Conservation (phyloP, 1,140 invertebrate species). For the Papilio polytes region DNA sequence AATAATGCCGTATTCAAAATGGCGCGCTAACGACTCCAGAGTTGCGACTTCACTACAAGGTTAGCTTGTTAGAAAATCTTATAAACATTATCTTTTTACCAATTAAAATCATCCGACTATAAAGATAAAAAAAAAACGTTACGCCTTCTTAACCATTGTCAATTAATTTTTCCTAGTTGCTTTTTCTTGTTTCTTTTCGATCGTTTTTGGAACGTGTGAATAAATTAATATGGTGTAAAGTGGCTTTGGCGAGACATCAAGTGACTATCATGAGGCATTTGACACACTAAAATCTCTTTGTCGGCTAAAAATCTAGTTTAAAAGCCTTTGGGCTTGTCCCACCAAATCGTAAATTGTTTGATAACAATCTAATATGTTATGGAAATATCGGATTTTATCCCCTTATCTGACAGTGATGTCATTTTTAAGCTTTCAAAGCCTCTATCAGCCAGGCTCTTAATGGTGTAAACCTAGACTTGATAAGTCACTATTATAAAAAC, state of each 20-base stretch:
- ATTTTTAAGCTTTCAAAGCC: too few relatives aligned
- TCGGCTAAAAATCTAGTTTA: not conserved
- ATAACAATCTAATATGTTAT: too few relatives aligned
- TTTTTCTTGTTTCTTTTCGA: not conserved
- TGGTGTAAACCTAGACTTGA: too few relatives aligned
- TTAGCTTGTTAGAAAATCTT: constrained; percentile 1
- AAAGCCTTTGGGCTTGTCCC: not conserved
- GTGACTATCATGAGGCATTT: not conserved
- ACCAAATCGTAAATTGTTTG: too few relatives aligned
- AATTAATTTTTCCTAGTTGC: not conserved
- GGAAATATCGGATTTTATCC: too few relatives aligned
- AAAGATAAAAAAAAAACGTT: too few relatives aligned
- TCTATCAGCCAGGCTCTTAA: too few relatives aligned
- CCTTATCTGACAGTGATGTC: too few relatives aligned
- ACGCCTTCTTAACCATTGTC: not conserved
- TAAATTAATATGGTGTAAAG: constrained; percentile 2
- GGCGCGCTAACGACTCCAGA: constrained; percentile 17
- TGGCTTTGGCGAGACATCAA: not conserved
- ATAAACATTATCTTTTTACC: not conserved
- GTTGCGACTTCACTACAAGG: constrained; percentile 13
- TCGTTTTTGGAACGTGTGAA: not conserved
- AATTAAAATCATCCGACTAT: not conserved
- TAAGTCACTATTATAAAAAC: too few relatives aligned
- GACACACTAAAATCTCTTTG: constrained; percentile 8
- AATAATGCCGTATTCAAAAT: constrained; percentile 27